phyloP scores from a whole-genome alignment of 1,140 invertebrate species.

The Neodiprion pinetum region DNA sequence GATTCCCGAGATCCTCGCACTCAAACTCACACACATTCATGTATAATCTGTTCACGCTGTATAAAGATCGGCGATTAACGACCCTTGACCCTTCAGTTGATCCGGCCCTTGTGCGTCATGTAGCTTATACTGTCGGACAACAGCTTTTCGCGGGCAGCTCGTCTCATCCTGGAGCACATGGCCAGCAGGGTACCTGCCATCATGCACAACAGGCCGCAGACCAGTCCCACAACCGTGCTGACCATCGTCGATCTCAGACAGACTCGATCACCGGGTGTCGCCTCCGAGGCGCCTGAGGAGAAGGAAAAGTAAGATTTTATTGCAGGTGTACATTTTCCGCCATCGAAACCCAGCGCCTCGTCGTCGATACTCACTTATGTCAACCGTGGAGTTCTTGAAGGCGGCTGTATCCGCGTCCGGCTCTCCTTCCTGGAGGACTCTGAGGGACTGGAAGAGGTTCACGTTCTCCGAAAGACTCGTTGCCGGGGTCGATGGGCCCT shows the following conservation, averaged over 20 bases:
- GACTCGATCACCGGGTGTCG: conserved; percentile 62
- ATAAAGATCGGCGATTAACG: too few relatives aligned
- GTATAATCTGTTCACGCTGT: too few relatives aligned
- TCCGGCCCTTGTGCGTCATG: conserved; percentile 75
- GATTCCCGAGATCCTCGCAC: too few relatives aligned
- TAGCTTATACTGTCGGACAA: conserved; percentile 68
- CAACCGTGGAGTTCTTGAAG: conserved; percentile 53
- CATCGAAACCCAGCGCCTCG: background rate
- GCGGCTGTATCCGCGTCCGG: conserved; percentile 67
- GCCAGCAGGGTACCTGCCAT: conserved; percentile 73
- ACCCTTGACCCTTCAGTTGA: conserved; percentile 62
- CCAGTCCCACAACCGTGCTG: conserved; percentile 74
- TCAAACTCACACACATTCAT: too few relatives aligned
- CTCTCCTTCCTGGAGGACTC: conserved; percentile 87
- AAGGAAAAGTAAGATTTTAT: conserved; percentile 38
- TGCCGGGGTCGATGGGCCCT: conserved; percentile 52
- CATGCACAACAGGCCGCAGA: conserved; percentile 72
- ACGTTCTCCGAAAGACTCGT: conserved; percentile 81
- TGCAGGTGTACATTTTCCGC: background rate
- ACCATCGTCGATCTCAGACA: conserved; percentile 80
- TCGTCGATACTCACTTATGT: conserved; percentile 48
- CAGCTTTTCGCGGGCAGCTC: conserved; percentile 62
- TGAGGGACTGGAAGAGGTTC: conserved; percentile 85
- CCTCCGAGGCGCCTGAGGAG: conserved; percentile 54
- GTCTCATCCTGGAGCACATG: conserved; percentile 74